Percentiles rank a stretch among this genome's conserved stretches.
phyloP scores from a whole-genome alignment of 2,113 vertebrate species.

The Cryptomyrus ogoouensis region DNA sequence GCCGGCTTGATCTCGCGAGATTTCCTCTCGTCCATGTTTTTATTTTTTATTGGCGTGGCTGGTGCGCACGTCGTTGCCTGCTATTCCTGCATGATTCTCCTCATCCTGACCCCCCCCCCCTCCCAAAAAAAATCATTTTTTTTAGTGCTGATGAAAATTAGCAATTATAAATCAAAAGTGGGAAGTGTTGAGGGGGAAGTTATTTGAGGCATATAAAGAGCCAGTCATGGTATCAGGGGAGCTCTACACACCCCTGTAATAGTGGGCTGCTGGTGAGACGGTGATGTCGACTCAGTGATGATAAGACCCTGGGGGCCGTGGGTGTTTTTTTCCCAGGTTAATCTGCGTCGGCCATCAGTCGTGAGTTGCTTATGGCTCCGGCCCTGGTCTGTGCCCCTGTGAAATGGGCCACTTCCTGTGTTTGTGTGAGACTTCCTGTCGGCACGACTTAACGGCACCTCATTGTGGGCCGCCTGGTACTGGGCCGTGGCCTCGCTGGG shows the following conservation, averaged over 20 bases:
- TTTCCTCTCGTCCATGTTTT: background rate
- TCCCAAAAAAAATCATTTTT: background rate
- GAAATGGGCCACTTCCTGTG: constrained; percentile 66
- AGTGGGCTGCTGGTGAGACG: background rate
- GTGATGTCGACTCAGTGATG: background rate
- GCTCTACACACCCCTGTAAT: background rate
- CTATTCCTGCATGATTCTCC: constrained; percentile 37
- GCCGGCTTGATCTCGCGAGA: background rate
- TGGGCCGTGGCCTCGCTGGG: constrained; percentile 36
- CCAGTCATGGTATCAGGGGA: background rate
- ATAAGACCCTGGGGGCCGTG: constrained; percentile 23
- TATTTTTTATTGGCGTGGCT: background rate
- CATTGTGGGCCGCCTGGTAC: constrained; percentile 54
- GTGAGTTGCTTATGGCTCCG: constrained; percentile 42
- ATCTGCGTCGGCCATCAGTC: constrained; percentile 55
- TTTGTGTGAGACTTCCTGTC: constrained; percentile 69
- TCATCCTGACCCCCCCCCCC: constrained; percentile 4
- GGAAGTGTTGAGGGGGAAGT: background rate
- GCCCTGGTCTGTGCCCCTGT: constrained; percentile 44
- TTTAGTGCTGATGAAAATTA: background rate
- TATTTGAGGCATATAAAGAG: background rate
- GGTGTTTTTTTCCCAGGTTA: constrained; percentile 49
- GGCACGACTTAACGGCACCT: constrained; percentile 59
- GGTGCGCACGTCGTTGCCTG: background rate
- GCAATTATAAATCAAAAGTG: background rate